Evolutionary conservation across 2,113 vertebrate species (phyloP).

Genomic region (Microcebus griseorufus): DNA sequence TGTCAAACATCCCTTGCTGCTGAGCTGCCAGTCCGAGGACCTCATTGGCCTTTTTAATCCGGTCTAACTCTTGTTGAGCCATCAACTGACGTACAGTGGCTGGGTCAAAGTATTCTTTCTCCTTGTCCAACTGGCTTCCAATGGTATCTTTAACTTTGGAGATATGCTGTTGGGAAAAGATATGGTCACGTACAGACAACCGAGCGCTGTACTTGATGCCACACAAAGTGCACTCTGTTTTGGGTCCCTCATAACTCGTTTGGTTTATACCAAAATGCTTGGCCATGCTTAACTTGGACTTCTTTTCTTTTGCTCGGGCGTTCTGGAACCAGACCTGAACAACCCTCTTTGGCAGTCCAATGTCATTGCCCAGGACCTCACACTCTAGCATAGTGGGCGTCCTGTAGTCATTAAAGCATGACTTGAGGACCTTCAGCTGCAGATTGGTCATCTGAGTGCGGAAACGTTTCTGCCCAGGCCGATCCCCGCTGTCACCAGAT

Average conservation of each 20-base stretch:
- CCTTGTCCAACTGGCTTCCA: conserved; percentile 98
- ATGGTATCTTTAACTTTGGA: conserved; percentile 99
- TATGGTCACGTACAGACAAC: conserved; percentile 98
- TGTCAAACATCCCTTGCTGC: conserved; percentile 98
- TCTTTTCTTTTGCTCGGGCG: conserved; percentile 98
- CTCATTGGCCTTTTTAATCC: conserved; percentile 99
- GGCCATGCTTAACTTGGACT: conserved; percentile 99
- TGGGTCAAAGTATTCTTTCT: conserved; percentile 99
- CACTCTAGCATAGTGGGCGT: conserved; percentile 99
- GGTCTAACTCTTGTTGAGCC: conserved; percentile 99
- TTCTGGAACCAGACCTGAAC: conserved; percentile 99
- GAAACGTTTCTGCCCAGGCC: conserved; percentile 98
- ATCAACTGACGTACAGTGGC: conserved; percentile 98
- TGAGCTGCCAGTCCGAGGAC: conserved; percentile 95
- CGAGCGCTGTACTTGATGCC: conserved; percentile 98
- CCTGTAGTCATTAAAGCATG: conserved; percentile 99
- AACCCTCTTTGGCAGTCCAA: conserved; percentile 99
- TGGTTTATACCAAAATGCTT: conserved; percentile 99
- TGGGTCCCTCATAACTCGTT: conserved; percentile 98
- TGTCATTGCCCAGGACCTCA: conserved; percentile 99
- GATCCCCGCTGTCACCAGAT: conserved; percentile 94
- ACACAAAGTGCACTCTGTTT: conserved; percentile 99
- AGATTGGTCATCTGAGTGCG: conserved; percentile 99
- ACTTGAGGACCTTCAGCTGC: conserved; percentile 98
- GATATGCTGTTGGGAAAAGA: conserved; percentile 99